Percentiles rank a stretch among this genome's conserved stretches.
These are phyloP conservation scores for Ophioninae sp. DNA, from an alignment of 2,888 invertebrate species.

Conservation along the genomic window DNA sequence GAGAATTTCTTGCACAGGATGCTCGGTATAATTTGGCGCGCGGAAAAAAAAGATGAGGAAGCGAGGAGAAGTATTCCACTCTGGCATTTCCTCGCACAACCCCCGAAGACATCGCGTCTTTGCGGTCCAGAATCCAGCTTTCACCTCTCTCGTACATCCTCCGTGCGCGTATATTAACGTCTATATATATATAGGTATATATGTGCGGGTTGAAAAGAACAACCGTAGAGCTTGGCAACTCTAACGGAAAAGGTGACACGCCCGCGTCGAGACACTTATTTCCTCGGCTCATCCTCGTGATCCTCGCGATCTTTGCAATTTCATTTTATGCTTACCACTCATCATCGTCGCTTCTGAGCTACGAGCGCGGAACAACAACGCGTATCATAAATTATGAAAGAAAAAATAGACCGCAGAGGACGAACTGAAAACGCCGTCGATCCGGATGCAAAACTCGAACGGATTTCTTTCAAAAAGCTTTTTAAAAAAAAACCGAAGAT, in stretches of 20 bases:
- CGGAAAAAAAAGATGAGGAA: conserved; percentile 38
- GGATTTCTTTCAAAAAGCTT: not conserved
- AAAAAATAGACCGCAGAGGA: not conserved
- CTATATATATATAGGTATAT: conserved; percentile 11
- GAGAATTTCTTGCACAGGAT: conserved; percentile 38
- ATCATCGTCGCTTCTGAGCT: not conserved
- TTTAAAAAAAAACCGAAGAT: no score
- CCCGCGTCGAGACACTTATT: conserved; percentile 49
- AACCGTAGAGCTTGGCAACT: conserved; percentile 44
- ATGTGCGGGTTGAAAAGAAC: not conserved
- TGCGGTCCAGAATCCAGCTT: conserved; percentile 64
- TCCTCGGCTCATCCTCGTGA: conserved; percentile 44
- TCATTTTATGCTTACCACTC: conserved; percentile 22
- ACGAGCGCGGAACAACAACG: not conserved
- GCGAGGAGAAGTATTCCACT: not conserved
- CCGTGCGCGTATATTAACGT: not conserved
- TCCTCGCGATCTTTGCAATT: conserved; percentile 51
- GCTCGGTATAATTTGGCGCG: conserved; percentile 48
- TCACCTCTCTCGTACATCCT: conserved; percentile 54
- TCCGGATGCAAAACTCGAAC: not conserved
- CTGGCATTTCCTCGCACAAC: conserved; percentile 20
- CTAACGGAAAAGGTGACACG: conserved; percentile 20
- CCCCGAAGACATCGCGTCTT: conserved; percentile 40
- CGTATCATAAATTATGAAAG: not conserved
- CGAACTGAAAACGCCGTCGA: not conserved